These are phyloP conservation scores for Esox lucius DNA, from an alignment of 2,797 vertebrate genomes.

Conservation along the genomic window DNA sequence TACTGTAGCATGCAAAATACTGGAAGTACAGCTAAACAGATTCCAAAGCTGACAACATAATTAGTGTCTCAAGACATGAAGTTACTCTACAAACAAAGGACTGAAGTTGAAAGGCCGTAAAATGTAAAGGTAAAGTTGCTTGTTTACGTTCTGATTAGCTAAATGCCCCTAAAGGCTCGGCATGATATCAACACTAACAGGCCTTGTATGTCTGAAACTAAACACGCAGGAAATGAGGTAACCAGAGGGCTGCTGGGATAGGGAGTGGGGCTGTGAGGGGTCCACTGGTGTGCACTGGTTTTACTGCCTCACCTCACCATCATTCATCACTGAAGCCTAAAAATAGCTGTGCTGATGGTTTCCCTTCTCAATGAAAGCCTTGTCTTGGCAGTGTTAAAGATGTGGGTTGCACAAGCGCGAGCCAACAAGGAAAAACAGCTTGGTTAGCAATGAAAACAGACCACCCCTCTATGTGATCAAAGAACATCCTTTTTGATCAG, in stretches of 20 bases:
- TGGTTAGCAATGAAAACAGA: slow-evolving; percentile 17
- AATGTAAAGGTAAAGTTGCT: slow-evolving; percentile 17
- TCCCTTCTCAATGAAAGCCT: slow-evolving; percentile 37
- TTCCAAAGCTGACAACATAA: slow-evolving; percentile 7
- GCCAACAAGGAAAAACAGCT: slow-evolving; percentile 31
- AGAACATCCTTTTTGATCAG: neutral
- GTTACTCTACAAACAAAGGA: neutral
- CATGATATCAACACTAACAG: slow-evolving; percentile 28
- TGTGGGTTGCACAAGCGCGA: slow-evolving; percentile 21
- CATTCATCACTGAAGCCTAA: slow-evolving; percentile 21
- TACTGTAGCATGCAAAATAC: neutral
- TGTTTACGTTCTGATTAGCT: slow-evolving; percentile 33
- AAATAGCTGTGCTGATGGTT: slow-evolving; percentile 30
- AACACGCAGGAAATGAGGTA: slow-evolving; percentile 41
- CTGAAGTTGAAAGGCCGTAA: slow-evolving; percentile 13
- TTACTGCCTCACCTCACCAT: slow-evolving; percentile 11
- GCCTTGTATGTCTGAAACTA: slow-evolving; percentile 36
- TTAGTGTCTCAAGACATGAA: neutral
- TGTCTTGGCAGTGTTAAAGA: slow-evolving; percentile 30
- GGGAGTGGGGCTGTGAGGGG: neutral
- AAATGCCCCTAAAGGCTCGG: slow-evolving; percentile 21
- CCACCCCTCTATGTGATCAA: slow-evolving; percentile 18
- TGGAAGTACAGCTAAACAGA: slow-evolving; percentile 1
- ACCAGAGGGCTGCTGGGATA: slow-evolving; percentile 26
- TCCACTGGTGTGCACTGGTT: neutral